Evolutionary conservation across 2,113 vertebrate species (phyloP).

Genomic region (Donacobius atricapilla): DNA sequence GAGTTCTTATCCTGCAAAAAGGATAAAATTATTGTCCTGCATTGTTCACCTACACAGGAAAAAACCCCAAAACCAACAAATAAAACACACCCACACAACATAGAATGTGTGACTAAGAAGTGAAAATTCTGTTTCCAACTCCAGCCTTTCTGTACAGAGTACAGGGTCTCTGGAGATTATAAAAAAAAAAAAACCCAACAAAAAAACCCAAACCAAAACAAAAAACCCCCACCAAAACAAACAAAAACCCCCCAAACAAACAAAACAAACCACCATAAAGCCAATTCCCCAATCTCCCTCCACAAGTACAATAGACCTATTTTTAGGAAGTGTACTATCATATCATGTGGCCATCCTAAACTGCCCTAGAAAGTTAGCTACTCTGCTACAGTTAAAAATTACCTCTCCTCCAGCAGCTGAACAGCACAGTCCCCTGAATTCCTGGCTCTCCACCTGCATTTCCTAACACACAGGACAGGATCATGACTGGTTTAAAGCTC

Average conservation of each 20-base stretch:
- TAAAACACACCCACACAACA: neutral
- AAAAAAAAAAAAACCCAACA: too few relatives aligned
- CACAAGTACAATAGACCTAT: conserved; percentile 25
- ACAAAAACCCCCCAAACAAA: too few relatives aligned
- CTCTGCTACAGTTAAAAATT: conserved; percentile 10
- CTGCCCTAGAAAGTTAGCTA: conserved; percentile 1
- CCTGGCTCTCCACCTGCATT: neutral
- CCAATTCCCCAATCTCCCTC: neutral
- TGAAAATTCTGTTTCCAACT: neutral
- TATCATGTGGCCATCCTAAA: conserved; percentile 3
- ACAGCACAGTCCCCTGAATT: neutral
- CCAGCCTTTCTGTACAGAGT: neutral
- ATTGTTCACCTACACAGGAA: rapidly evolving
- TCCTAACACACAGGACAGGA: neutral
- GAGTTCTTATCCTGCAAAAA: neutral
- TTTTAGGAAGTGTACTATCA: neutral
- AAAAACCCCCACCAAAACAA: too few relatives aligned
- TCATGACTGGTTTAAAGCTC: neutral
- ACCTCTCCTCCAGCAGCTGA: neutral
- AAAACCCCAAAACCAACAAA: neutral
- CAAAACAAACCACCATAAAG: too few relatives aligned
- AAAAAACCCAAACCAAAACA: too few relatives aligned
- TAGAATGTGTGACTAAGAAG: neutral
- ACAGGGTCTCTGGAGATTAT: neutral
- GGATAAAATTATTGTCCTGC: neutral